These are phyloP conservation scores for Spicauda simplicius DNA, from an alignment of 2,888 invertebrate species.

Conservation along the genomic window DNA sequence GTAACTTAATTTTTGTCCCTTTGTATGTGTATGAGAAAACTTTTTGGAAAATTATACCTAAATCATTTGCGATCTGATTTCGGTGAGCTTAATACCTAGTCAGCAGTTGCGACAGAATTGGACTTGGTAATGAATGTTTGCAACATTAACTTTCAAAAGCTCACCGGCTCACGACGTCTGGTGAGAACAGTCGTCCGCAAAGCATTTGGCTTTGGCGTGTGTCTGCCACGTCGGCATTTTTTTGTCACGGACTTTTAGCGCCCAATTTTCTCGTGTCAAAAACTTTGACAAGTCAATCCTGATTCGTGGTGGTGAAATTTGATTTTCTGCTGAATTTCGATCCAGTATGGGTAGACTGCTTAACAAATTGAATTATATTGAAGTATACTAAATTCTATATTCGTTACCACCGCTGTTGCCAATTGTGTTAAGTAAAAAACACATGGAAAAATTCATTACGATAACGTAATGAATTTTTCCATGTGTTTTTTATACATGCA, in stretches of 20 bases:
- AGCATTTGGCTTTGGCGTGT: constrained; percentile 73
- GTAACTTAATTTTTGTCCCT: no score
- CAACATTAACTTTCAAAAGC: constrained; percentile 55
- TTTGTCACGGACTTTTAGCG: constrained; percentile 75
- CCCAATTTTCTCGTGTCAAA: constrained; percentile 76
- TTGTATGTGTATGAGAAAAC: no score
- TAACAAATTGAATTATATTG: no score
- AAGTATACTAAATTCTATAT: no score
- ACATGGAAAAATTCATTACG: no score
- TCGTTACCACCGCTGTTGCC: no score
- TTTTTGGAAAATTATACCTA: no score
- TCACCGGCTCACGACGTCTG: constrained; percentile 46
- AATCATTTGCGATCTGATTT: background rate
- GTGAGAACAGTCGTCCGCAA: constrained; percentile 69
- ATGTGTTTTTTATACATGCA: no score
- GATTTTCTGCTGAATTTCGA: no score
- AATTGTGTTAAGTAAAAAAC: no score
- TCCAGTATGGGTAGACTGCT: no score
- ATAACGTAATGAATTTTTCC: no score
- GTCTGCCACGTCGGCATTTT: constrained; percentile 55
- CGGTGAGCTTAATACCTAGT: background rate
- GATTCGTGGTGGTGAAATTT: constrained; percentile 29
- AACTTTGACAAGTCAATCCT: constrained; percentile 74
- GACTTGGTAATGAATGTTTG: constrained; percentile 47
- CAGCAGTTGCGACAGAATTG: background rate